A percentile compares a stretch with the other conserved stretches of the same genome.
These are phyloP conservation scores for Diloba caeruleocephala DNA, from an alignment of 2,888 invertebrate species.

Conservation along the genomic window DNA sequence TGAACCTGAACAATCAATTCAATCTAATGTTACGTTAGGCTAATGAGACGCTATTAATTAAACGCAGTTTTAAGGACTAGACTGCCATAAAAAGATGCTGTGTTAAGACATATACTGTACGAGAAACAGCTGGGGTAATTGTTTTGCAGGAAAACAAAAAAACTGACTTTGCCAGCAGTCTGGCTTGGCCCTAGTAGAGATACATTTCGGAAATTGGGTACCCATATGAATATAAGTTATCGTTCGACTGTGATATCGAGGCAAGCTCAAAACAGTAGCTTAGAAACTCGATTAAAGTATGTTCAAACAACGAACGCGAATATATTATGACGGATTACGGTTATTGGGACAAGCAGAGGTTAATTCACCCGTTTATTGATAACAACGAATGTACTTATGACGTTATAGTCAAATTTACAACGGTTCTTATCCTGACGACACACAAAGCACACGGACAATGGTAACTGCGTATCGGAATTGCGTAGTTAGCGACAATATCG, in stretches of 20 bases:
- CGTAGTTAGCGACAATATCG: slow-evolving; percentile 21
- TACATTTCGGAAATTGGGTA: too few relatives aligned
- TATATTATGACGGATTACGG: slow-evolving; percentile 1
- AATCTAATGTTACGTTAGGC: not conserved
- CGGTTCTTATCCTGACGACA: slow-evolving; percentile 6
- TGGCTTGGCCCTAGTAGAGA: too few relatives aligned
- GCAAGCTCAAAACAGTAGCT: slow-evolving; percentile 13
- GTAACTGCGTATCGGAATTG: slow-evolving; percentile 7
- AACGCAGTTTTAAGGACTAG: too few relatives aligned
- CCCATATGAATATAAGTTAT: too few relatives aligned
- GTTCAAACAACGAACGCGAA: slow-evolving; percentile 7
- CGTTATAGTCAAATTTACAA: slow-evolving; percentile 23
- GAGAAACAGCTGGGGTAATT: too few relatives aligned
- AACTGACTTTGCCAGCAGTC: too few relatives aligned
- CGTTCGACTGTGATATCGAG: not conserved
- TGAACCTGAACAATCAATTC: slow-evolving; percentile 91
- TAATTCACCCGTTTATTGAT: slow-evolving; percentile 26
- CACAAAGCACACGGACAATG: slow-evolving; percentile 19
- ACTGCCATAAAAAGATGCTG: too few relatives aligned
- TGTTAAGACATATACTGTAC: too few relatives aligned
- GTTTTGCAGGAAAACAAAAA: too few relatives aligned
- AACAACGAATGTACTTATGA: slow-evolving; percentile 29
- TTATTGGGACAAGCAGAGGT: not conserved
- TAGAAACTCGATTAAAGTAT: slow-evolving; percentile 11
- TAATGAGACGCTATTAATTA: too few relatives aligned